Percentiles rank a stretch among this genome's conserved stretches.
Evolutionary conservation across 2,113 vertebrate species (phyloP).

Genomic region (Pterocles orientalis): DNA sequence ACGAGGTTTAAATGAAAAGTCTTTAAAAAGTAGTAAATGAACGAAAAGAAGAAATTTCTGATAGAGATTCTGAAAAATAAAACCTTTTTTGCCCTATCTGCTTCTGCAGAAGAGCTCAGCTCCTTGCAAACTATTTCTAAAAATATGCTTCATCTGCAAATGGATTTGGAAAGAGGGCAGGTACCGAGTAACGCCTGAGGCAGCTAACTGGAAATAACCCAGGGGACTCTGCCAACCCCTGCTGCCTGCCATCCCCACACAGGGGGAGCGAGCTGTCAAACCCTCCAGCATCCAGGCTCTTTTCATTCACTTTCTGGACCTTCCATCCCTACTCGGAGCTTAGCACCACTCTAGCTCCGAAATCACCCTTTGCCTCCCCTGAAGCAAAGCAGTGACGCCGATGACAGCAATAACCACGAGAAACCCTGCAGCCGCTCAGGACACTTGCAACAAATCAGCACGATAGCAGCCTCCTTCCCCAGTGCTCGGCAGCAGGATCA

Average conservation of each 20-base stretch:
- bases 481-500: not conserved
- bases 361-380: not conserved
- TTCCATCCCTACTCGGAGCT: not conserved
- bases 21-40: not conserved
- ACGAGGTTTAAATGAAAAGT: not conserved
- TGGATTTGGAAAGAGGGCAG: conserved; percentile 20
- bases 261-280: not conserved
- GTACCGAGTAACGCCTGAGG: not conserved
- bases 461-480: not conserved
- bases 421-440: not conserved
- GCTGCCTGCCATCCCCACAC: not conserved
- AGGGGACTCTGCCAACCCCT: not conserved
- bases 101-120: not conserved
- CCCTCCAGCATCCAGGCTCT: not conserved
- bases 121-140: conserved; percentile 13
- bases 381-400: not conserved
- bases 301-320: not conserved
- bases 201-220: not conserved
- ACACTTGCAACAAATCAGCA: not conserved
- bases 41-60: not conserved
- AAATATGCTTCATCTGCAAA: not conserved
- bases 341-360: not conserved
- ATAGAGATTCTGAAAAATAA: not conserved
- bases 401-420: not conserved
- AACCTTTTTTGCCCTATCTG: not conserved